Evolutionary conservation across 2,888 invertebrate species (phyloP).

Genomic region (Pterobdella sp.): DNA sequence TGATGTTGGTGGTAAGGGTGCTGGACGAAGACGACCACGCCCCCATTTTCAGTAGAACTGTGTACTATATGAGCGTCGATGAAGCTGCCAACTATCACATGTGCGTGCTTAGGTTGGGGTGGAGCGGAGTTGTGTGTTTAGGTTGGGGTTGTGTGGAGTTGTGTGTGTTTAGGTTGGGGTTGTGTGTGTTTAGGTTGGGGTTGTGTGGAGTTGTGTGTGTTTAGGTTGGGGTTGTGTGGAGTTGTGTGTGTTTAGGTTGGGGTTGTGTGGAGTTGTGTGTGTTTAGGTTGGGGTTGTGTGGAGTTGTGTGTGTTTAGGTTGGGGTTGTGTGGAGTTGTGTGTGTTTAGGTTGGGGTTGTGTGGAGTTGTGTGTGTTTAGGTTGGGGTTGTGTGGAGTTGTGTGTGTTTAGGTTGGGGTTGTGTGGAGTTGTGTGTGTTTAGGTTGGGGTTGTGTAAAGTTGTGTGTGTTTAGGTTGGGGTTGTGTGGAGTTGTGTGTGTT

Average conservation of each 20-base stretch:
- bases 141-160: neutral
- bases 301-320: neutral
- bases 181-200: neutral
- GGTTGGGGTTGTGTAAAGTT: neutral
- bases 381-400: too few relatives aligned
- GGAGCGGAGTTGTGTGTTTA: neutral
- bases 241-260: too few relatives aligned
- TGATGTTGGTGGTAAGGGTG: conserved; percentile 76
- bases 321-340: neutral
- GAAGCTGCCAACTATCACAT: neutral
- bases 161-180: neutral
- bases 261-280: neutral
- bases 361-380: neutral
- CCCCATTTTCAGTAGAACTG: conserved; percentile 55
- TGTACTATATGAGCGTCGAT: conserved; percentile 24
- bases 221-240: neutral
- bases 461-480: neutral
- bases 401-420: conserved; percentile 1
- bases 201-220: neutral
- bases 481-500: neutral
- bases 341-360: neutral
- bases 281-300: neutral
- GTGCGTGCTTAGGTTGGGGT: neutral
- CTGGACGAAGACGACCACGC: conserved; percentile 83
- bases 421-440: neutral